These are phyloP conservation scores for Daktulosphaira vitifoliae DNA, from an alignment of 1,140 invertebrate species.

Conservation along the genomic window DNA sequence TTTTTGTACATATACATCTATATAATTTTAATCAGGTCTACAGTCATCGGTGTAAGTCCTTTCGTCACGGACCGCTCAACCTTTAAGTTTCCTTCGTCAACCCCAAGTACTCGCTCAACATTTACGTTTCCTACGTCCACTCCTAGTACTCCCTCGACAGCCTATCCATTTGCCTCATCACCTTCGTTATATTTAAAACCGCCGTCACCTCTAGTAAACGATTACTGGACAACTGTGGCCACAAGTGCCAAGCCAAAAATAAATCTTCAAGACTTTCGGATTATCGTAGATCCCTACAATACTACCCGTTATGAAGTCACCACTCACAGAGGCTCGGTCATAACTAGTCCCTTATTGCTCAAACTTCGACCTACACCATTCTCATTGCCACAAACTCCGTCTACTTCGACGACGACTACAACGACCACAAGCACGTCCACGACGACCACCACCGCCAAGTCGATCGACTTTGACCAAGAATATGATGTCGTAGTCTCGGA, in stretches of 20 bases:
- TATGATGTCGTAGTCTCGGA: conserved; percentile 4
- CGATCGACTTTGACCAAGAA: conserved; percentile 18
- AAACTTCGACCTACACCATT: background rate
- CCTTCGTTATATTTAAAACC: conserved; percentile 12
- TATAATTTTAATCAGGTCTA: conserved; percentile 31
- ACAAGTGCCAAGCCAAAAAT: conserved; percentile 9
- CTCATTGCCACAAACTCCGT: background rate
- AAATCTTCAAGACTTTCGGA: conserved; percentile 5
- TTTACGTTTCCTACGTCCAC: background rate
- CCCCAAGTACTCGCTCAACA: background rate
- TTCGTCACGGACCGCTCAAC: conserved; percentile 20
- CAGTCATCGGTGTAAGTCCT: conserved; percentile 28
- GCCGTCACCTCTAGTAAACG: background rate
- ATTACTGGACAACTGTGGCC: conserved; percentile 6
- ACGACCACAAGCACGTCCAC: background rate
- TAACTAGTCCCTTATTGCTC: background rate
- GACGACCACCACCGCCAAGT: background rate
- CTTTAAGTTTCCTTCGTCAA: conserved; percentile 2
- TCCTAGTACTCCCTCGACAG: conserved; percentile 1
- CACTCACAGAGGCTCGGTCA: conserved; percentile 16
- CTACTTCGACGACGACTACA: background rate
- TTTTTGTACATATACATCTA: conserved; percentile 30
- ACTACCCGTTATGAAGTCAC: conserved; percentile 12
- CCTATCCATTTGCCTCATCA: background rate
- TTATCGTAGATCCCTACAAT: conserved; percentile 24